A percentile compares a stretch with the other conserved stretches of the same genome.
phyloP scores from a whole-genome alignment of 1,140 invertebrate genomes.

The Sminthurinus signatus region DNA sequence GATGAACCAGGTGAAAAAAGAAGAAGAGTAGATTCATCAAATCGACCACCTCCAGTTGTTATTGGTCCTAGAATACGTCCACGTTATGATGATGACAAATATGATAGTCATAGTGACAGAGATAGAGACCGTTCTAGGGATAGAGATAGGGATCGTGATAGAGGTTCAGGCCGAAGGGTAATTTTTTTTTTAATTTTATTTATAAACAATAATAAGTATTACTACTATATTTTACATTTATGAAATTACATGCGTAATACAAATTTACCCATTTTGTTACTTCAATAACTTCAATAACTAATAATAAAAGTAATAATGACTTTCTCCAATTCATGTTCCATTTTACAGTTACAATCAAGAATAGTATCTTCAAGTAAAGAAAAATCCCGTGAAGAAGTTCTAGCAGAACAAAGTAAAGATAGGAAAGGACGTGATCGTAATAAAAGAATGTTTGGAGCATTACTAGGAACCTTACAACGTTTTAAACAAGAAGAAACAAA shows the following conservation, averaged over 20 bases:
- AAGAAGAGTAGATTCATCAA: conserved; percentile 27
- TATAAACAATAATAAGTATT: background rate
- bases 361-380: conserved; percentile 35
- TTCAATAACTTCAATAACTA: too few relatives aligned
- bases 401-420: conserved; percentile 76
- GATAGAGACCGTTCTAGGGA: background rate
- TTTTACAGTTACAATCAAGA: conserved; percentile 34
- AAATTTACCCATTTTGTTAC: too few relatives aligned
- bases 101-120: conserved; percentile 21
- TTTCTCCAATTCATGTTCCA: background rate
- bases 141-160: conserved; percentile 7
- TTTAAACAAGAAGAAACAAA: conserved; percentile 91
- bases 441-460: conserved; percentile 87
- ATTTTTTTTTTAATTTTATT: background rate
- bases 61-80: conserved; percentile 34
- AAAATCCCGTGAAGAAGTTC: conserved; percentile 63
- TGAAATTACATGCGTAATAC: background rate
- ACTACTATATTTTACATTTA: background rate
- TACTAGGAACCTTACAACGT: conserved; percentile 88
- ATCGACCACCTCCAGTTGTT: conserved; percentile 24
- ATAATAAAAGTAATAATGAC: background rate
- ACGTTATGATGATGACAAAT: conserved; percentile 34
- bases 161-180: background rate
- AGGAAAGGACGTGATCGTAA: conserved; percentile 54
- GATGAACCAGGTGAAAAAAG: conserved; percentile 40